Evolutionary conservation across 2,113 vertebrate genomes (phyloP), one percentile per base, ranked within the genome.

Genomic region (Pseudorhombus dupliciocellatus): DNA sequence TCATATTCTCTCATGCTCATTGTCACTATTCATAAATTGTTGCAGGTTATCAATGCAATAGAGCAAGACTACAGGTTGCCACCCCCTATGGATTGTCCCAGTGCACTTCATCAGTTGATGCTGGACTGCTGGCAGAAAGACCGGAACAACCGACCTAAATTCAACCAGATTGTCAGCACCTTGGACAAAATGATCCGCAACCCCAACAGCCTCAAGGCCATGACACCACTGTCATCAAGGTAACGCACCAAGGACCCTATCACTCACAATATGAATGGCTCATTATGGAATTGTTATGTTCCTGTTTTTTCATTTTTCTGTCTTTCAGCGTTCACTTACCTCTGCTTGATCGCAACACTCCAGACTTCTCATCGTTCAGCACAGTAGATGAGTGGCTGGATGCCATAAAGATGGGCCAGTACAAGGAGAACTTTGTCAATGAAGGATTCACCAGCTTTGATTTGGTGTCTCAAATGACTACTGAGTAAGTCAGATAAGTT

Each of bases 111-210:
- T 86, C 97, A 98, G 88, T 92, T 98, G 40, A 98, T 98, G 97
- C 92, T 98, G 24, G 97, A 98, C 92, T 97, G 97, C 73, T 98
- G 97, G 97, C 97, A 98, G 89, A 98, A 98, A 84, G 97, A 98
- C 56, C 90, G 97, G 44, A 98, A 97, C 91, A 97, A 95, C 83
- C 88, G 97, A 75, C 97, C 97, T 46, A 98, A 98, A 68, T 98
- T 98, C 62, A 94, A 94, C 70, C 97, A 97, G 84, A 98, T 96
- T 25, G 97, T 98, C 84, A 96, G 95, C 92, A 98, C 95, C 5
- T 87, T 98, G 71, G 97, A 98, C 86, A 98, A 98, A 90, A 96
- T 98, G 97, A 98, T 98, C 90, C 94, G 97, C 48, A 98, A 98
- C 79, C 97, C 97, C 0, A 96, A 94, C 91, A 97, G 93, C 81